Base-by-base conservation (phyloP, 2,113 vertebrate species). In the Rhodinocichla rosea region DNA sequence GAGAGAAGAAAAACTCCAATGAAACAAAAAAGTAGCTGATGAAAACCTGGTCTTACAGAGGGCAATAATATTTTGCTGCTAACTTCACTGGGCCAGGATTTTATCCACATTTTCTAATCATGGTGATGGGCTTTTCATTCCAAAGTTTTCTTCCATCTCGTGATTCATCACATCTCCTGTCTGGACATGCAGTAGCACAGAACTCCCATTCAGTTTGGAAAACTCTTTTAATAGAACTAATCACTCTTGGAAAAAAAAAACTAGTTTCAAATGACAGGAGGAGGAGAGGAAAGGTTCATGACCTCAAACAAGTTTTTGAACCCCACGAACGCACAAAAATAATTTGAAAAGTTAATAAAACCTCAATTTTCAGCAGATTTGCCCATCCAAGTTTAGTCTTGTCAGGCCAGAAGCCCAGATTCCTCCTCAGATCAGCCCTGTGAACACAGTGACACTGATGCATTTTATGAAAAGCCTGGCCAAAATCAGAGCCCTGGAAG, bases 1-100 rank as follows among this genome's bases (percentile, higher is more conserved):
- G 63, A 96, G 73, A 78, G 80, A 93, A 92, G 28, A 84, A 95
- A 92, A 92, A 57, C 62, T 90, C 28, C 20, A 89, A 22, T 13
- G 4, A 39, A 69, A 47, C 52, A 84, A 82, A 74, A 73, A 49
- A 56, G 21, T 37, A 21, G 27, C 64, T 74, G 32, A 53, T 73
- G 45, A 90, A 96, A 96, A 60, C 44, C 5, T 45, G 26, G 7
- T 75, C 56, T 89, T 37, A 78, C 7, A 80, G 52, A 82, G 40
- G 69, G 35, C 65, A 90, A 30, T 60, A 60, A 32, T 78, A 68
- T 91, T 91, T 89, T 94, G 32, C 73, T 91, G 52, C 16, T 83
- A 67, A 45, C 40, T 81, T 90, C 8, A 6, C 26, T 71, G 30
- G 35, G 40, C 37, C 60, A 83, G 56, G 60, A 78, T 92, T 93